Evolutionary conservation across 2,888 invertebrate species (phyloP).

Genomic region (Dynastes hyllus): DNA sequence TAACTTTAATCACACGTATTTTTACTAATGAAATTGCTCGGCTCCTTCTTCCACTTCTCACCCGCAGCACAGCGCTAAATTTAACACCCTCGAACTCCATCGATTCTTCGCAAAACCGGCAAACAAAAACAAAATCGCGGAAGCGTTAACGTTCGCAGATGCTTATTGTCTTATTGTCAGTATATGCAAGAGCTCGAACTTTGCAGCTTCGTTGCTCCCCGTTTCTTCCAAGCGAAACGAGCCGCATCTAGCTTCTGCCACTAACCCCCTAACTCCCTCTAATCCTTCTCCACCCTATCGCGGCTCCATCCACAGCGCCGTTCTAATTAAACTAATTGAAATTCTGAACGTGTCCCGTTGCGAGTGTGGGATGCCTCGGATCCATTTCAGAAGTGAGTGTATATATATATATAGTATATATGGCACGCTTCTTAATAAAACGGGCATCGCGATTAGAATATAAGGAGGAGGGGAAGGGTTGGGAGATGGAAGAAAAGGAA

Average conservation of each 20-base stretch:
- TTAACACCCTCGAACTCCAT: background rate
- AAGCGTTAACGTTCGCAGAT: constrained; percentile 1
- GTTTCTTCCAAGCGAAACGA: background rate
- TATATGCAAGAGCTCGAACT: constrained; percentile 1
- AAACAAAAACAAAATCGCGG: background rate
- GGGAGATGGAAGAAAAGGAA: background rate
- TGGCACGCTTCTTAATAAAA: constrained; percentile 9
- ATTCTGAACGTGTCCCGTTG: constrained; percentile 32
- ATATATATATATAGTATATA: constrained; percentile 9
- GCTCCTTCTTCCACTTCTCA: no score
- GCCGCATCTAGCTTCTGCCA: no score
- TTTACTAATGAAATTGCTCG: background rate
- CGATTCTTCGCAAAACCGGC: background rate
- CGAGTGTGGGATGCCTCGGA: constrained; percentile 7
- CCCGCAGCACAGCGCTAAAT: background rate
- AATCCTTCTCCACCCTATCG: background rate
- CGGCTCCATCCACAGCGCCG: background rate
- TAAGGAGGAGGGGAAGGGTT: background rate
- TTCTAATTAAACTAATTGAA: constrained; percentile 43
- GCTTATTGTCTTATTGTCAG: constrained; percentile 21
- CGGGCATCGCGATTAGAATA: background rate
- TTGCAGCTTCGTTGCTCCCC: constrained; percentile 6
- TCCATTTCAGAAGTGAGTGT: background rate
- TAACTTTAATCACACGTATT: background rate
- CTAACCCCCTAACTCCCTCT: background rate